phyloP scores from a whole-genome alignment of 1,140 invertebrate genomes.

The Drosophila miranda region DNA sequence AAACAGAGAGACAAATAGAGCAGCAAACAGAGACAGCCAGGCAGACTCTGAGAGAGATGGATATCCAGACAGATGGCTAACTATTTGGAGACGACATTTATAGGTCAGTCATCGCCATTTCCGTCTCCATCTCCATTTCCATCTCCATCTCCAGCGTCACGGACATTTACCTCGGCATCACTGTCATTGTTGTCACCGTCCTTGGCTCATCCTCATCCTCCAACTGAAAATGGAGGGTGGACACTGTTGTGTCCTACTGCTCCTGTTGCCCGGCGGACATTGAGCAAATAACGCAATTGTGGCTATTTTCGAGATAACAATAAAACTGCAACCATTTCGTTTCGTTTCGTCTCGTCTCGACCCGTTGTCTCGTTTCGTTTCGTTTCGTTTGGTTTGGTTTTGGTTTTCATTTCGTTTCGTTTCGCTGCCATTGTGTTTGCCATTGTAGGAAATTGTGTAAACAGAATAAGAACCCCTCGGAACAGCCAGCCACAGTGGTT shows the following conservation, averaged over 20 bases:
- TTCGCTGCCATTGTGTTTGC: conserved; percentile 47
- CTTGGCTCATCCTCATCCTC: conserved; percentile 10
- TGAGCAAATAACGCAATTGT: conserved; percentile 74
- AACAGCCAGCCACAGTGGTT: conserved; percentile 46
- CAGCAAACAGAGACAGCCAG: conserved; percentile 7
- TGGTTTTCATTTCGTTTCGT: conserved; percentile 33
- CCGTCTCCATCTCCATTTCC: conserved; percentile 6
- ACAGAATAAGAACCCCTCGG: conserved; percentile 55
- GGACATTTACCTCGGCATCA: conserved; percentile 41
- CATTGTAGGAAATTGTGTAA: conserved; percentile 61
- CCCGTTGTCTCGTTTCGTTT: conserved; percentile 30
- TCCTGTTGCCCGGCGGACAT: conserved; percentile 40
- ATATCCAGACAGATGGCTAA: conserved; percentile 41
- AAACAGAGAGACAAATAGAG: conserved; percentile 35
- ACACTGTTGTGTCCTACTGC: neutral
- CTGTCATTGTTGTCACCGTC: conserved; percentile 39
- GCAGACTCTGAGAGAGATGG: conserved; percentile 14
- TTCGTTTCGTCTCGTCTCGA: conserved; percentile 6
- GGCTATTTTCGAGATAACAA: conserved; percentile 75
- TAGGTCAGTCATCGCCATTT: conserved; percentile 46
- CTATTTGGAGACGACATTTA: conserved; percentile 51
- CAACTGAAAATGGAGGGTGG: conserved; percentile 7
- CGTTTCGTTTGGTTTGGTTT: conserved; percentile 27
- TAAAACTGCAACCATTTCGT: conserved; percentile 66
- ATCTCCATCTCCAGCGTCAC: conserved; percentile 12